These are phyloP conservation scores for Itoplectis maculator DNA, from an alignment of 2,888 invertebrate species.

Conservation along the genomic window DNA sequence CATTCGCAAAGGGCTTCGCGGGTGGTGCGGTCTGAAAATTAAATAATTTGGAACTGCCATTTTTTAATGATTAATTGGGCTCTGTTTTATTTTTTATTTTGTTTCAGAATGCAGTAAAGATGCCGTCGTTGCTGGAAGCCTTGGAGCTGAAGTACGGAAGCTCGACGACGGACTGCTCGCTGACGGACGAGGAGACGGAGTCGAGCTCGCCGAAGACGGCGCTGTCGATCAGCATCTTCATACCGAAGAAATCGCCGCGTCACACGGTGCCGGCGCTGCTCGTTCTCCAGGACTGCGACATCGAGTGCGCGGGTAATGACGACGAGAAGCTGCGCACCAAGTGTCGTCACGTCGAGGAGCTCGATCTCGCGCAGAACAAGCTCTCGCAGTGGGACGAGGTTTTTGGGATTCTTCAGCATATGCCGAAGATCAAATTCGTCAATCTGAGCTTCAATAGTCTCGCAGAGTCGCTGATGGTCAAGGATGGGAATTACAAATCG, in stretches of 20 bases:
- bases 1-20: background rate
- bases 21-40: background rate
- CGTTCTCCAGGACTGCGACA: constrained; percentile 96
- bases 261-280: constrained; percentile 92
- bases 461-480: constrained; percentile 88
- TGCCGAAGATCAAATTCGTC: constrained; percentile 95
- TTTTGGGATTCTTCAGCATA: constrained; percentile 93
- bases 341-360: constrained; percentile 95
- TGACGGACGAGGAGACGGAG: constrained; percentile 86
- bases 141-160: constrained; percentile 93
- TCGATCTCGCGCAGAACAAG: constrained; percentile 97
- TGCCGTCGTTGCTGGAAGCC: constrained; percentile 96
- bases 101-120: constrained; percentile 84
- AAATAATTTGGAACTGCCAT: background rate
- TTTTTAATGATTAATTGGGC: too few relatives aligned
- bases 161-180: constrained; percentile 86
- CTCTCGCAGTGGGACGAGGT: constrained; percentile 96
- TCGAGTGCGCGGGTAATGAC: constrained; percentile 94
- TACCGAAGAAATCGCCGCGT: constrained; percentile 93
- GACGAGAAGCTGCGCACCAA: constrained; percentile 90
- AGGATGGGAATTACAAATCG: constrained; percentile 81
- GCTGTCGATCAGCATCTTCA: constrained; percentile 93
- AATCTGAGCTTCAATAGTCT: constrained; percentile 96
- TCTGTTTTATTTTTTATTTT: background rate
- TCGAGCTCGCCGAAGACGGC: constrained; percentile 84